phyloP scores from a whole-genome alignment of 1,140 invertebrate genomes.

The Colletes latitarsis region DNA sequence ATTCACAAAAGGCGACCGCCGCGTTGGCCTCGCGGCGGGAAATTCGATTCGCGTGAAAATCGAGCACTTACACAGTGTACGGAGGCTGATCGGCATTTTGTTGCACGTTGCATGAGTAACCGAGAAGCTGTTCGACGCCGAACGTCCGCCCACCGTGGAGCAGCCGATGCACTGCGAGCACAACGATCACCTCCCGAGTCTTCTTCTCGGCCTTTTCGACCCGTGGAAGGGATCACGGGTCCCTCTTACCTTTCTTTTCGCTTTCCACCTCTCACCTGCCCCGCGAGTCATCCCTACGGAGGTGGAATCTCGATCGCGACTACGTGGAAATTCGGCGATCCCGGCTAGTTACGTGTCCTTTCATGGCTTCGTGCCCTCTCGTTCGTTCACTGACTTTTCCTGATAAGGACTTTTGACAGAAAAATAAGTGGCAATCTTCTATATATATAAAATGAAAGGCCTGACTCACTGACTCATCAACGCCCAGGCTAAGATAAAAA shows the following conservation, averaged over 20 bases:
- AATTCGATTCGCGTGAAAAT: constrained; percentile 10
- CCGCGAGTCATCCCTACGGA: constrained; percentile 49
- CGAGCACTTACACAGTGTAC: constrained; percentile 71
- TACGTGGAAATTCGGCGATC: constrained; percentile 18
- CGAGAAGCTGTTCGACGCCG: constrained; percentile 47
- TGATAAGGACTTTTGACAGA: too few relatives aligned
- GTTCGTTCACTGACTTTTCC: not conserved
- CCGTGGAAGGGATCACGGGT: constrained; percentile 72
- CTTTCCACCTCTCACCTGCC: constrained; percentile 69
- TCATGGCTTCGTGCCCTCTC: too few relatives aligned
- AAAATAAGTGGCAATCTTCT: too few relatives aligned
- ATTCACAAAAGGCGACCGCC: not conserved
- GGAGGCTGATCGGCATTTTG: constrained; percentile 73
- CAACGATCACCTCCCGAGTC: constrained; percentile 49
- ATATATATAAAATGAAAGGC: too few relatives aligned
- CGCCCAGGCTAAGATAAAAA: too few relatives aligned
- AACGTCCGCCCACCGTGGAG: constrained; percentile 70
- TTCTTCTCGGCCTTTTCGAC: constrained; percentile 62
- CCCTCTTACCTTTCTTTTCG: constrained; percentile 76
- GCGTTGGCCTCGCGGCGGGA: constrained; percentile 4
- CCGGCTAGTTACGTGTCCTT: not conserved
- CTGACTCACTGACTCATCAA: too few relatives aligned
- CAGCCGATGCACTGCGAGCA: constrained; percentile 72
- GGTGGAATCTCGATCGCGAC: constrained; percentile 34
- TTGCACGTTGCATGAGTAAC: constrained; percentile 69